Evolutionary conservation across 2,113 vertebrate species (phyloP).

Genomic region (Bubo blakistoni): DNA sequence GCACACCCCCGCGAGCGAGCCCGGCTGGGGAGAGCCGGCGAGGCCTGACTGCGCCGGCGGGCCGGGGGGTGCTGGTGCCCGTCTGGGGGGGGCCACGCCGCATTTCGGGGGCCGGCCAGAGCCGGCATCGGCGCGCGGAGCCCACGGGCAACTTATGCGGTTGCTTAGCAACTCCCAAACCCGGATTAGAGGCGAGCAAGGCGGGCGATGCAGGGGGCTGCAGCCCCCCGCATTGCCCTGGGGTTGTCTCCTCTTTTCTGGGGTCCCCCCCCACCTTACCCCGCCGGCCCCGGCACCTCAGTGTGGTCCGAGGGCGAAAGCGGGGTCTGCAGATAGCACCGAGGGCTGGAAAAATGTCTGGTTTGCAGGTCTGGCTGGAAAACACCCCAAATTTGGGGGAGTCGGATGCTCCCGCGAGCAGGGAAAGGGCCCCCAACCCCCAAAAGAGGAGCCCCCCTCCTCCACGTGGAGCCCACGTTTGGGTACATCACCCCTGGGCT

Average conservation of each 20-base stretch:
- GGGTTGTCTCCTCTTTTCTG: background rate
- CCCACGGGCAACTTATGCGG: background rate
- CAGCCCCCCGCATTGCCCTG: background rate
- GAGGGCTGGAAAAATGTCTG: background rate
- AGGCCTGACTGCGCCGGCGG: fast-evolving
- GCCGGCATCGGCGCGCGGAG: background rate
- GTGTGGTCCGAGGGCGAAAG: fast-evolving
- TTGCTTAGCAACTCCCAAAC: constrained; percentile 63
- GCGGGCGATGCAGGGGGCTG: background rate
- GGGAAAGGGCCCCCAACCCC: background rate
- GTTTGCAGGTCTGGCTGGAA: background rate
- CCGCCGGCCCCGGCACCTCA: fast-evolving
- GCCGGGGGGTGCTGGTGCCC: background rate
- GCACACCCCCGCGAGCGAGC: background rate
- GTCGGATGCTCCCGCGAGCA: background rate
- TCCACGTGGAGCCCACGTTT: background rate
- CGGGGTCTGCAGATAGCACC: background rate
- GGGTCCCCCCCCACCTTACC: background rate
- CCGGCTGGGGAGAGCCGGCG: fast-evolving
- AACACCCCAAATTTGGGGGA: background rate
- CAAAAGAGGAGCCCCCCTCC: background rate
- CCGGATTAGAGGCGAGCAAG: constrained; percentile 9
- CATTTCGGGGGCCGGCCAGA: background rate
- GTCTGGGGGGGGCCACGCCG: fast-evolving
- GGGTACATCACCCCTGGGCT: background rate